Evolutionary conservation across 2,113 vertebrate species (phyloP).

Genomic region (Xenopus laevis): DNA sequence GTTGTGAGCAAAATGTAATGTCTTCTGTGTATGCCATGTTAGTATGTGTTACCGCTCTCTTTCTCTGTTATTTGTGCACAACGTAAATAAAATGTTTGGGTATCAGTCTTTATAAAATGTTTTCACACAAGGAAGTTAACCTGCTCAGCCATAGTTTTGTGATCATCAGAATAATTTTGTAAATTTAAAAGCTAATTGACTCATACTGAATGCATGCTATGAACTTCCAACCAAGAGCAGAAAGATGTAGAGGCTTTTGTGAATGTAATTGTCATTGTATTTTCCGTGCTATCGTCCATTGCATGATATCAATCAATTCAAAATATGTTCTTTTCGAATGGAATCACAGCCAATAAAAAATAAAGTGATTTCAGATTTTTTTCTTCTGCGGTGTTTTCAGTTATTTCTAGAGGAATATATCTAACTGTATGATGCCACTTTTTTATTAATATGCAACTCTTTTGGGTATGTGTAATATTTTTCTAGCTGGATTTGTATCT

Average conservation of each 20-base stretch:
- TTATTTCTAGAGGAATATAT: slow-evolving; percentile 12
- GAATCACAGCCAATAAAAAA: slow-evolving; percentile 84
- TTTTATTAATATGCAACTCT: too few species aligned
- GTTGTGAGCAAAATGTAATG: slow-evolving; percentile 75
- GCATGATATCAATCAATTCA: slow-evolving; percentile 80
- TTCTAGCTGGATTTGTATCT: too few species aligned
- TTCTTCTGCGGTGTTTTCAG: slow-evolving; percentile 55
- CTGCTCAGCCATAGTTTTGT: slow-evolving; percentile 52
- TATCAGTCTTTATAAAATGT: slow-evolving; percentile 62
- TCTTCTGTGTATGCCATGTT: slow-evolving; percentile 67
- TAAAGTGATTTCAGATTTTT: slow-evolving; percentile 78
- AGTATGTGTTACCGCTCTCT: slow-evolving; percentile 53
- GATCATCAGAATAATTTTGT: slow-evolving; percentile 65
- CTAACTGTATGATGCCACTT: too few species aligned
- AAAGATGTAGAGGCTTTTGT: slow-evolving; percentile 64
- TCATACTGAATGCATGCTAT: slow-evolving; percentile 74
- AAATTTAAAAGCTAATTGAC: slow-evolving; percentile 55
- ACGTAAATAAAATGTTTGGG: slow-evolving; percentile 60
- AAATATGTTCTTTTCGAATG: slow-evolving; percentile 81
- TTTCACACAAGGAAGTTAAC: slow-evolving; percentile 49
- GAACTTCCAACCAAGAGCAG: slow-evolving; percentile 65
- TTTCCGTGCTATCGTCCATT: slow-evolving; percentile 75
- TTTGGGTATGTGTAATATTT: too few species aligned
- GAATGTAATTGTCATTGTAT: slow-evolving; percentile 72
- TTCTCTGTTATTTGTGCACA: slow-evolving; percentile 62